A percentile compares a stretch with the other conserved stretches of the same genome.
These are phyloP conservation scores for Cololabis saira DNA, from an alignment of 2,113 vertebrate genomes.

Conservation along the genomic window DNA sequence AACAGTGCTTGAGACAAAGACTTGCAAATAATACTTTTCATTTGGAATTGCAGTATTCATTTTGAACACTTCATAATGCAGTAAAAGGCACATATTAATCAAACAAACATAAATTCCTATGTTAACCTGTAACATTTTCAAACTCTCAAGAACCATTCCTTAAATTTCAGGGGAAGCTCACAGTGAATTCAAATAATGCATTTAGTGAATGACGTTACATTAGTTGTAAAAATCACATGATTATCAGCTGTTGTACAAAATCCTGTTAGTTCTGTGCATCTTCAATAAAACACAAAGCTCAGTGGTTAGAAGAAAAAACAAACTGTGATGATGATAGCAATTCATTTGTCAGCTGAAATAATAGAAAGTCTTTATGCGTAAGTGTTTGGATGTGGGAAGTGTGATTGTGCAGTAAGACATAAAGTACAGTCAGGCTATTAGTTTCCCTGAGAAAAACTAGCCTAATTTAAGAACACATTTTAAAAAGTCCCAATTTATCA, in stretches of 20 bases:
- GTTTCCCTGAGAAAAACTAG: slow-evolving; percentile 64
- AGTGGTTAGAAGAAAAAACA: not conserved
- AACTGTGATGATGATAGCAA: not conserved
- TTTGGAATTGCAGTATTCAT: too few relatives aligned
- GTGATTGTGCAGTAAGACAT: slow-evolving; percentile 12
- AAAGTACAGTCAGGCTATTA: slow-evolving; percentile 24
- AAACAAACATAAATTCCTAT: slow-evolving; percentile 12
- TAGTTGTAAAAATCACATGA: slow-evolving; percentile 2
- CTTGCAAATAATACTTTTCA: slow-evolving; percentile 19
- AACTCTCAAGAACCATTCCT: slow-evolving; percentile 27
- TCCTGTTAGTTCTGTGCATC: slow-evolving; percentile 44
- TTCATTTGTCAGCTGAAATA: too few relatives aligned
- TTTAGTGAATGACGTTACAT: slow-evolving; percentile 25
- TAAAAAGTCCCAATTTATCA: slow-evolving; percentile 5
- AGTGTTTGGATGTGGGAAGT: not conserved
- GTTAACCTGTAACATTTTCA: slow-evolving; percentile 30
- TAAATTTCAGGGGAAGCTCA: not conserved
- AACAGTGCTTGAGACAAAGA: slow-evolving; percentile 48
- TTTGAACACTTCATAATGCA: slow-evolving; percentile 19
- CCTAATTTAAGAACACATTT: not conserved
- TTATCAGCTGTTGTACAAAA: not conserved
- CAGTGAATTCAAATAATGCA: slow-evolving; percentile 21
- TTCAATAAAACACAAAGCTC: slow-evolving; percentile 10
- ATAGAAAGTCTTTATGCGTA: not conserved
- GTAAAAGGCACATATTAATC: slow-evolving; percentile 67